Evolutionary conservation across 2,113 vertebrate genomes (phyloP), one percentile per base, ranked within the genome.

Genomic region (Callorhinus ursinus): DNA sequence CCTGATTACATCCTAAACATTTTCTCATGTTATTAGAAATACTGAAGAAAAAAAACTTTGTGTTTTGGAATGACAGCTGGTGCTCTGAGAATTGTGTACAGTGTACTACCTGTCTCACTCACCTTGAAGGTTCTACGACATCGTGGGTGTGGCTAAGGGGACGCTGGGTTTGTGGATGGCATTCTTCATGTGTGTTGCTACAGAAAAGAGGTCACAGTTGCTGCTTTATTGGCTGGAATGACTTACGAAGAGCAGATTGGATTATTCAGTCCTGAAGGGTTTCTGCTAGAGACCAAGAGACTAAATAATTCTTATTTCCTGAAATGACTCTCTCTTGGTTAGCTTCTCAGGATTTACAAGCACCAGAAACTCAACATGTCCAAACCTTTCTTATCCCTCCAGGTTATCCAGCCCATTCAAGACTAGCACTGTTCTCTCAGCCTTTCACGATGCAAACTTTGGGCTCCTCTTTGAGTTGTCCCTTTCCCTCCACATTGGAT

Each of bases 21-120:
- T 95, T 95, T 61, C 42, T 36, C 51, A 88, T 79, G 49, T 93
- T 28, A 79, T 53, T 88, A 80, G 21, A 95, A 84, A 93, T 76
- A 24, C 67, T 67, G 93, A 12, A 86, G 55, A 80, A 51, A 55
- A 83, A 86, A 71, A 18, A 3, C 4, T 15, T 46, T 61, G 85
- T 91, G 5, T 84, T 95, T 95, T 92, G 28, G 36, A 81, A 71
- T 93, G 71, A 74, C 15, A 93, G 28, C 90, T 92, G 39, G 51
- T 24, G 61, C 57, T 81, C 18, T 55, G 77, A 42, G 42, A 93
- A 76, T 28, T 76, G 18, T 42, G 42, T 51, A 53, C 79, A 71
- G 2, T n/a, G 15, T 67, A 28, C 51, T 31, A 71, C 22, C 46
- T 39, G 16, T 61, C 79, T 80, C 28, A 21, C 69, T 92, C 82